These are phyloP conservation scores for Poecile montanus DNA, from an alignment of 2,797 vertebrate species.

Conservation along the genomic window DNA sequence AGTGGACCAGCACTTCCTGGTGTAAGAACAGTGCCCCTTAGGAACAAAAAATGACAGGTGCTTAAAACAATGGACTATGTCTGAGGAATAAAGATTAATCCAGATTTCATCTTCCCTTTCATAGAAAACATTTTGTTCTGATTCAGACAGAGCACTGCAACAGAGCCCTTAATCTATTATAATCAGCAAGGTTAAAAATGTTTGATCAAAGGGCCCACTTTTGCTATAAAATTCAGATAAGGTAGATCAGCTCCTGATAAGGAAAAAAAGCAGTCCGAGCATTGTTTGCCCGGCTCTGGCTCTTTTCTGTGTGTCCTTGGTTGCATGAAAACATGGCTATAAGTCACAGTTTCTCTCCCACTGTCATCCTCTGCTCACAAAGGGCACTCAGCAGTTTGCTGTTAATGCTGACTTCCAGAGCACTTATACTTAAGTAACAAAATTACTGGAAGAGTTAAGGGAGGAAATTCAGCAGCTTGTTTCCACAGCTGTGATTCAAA, in stretches of 20 bases:
- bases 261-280: background rate
- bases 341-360: background rate
- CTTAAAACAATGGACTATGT: background rate
- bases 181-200: background rate
- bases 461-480: slow-evolving; percentile 27
- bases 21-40: background rate
- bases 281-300: background rate
- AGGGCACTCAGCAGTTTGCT: background rate
- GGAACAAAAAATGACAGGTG: background rate
- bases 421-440: background rate
- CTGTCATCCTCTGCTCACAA: background rate
- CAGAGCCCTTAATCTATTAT: background rate
- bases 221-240: background rate
- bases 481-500: slow-evolving; percentile 45
- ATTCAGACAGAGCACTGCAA: background rate
- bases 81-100: background rate
- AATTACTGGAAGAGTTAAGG: background rate
- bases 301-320: background rate
- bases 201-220: background rate
- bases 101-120: background rate
- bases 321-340: background rate
- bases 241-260: background rate
- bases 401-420: background rate
- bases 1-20: background rate
- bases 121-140: background rate